A percentile compares a stretch with the other conserved stretches of the same genome.
Conservation (phyloP, 2,888 invertebrate species). For the Halocaridina rubra region DNA sequence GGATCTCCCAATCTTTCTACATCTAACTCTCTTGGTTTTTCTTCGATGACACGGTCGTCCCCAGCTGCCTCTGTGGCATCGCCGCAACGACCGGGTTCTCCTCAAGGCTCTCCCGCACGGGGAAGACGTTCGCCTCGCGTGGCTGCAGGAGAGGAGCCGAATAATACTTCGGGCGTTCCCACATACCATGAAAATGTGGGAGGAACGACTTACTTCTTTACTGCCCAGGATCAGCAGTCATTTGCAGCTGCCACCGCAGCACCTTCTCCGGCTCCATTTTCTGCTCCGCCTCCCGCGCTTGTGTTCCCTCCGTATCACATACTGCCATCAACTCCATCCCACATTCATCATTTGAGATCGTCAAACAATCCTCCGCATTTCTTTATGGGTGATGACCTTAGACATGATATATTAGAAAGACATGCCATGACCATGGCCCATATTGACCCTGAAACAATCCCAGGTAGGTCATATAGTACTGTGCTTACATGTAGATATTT, state of each 20-base stretch:
- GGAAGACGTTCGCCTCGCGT: constrained; percentile 30
- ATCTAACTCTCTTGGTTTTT: constrained; percentile 35
- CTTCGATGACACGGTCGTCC: constrained; percentile 35
- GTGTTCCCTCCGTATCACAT: constrained; percentile 57
- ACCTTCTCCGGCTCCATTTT: constrained; percentile 35
- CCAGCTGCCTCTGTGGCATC: constrained; percentile 41
- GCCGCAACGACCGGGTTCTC: constrained; percentile 35
- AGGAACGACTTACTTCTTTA: constrained; percentile 64
- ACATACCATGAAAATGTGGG: constrained; percentile 63
- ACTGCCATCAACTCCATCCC: constrained; percentile 60
- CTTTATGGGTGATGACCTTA: constrained; percentile 87
- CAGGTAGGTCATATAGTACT: constrained; percentile 68
- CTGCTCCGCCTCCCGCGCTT: constrained; percentile 32
- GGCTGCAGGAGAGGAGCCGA: constrained; percentile 11
- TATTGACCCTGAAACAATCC: constrained; percentile 77
- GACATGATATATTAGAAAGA: constrained; percentile 80
- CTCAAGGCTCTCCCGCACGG: constrained; percentile 29
- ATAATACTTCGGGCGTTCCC: constrained; percentile 30
- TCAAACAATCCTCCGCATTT: constrained; percentile 69
- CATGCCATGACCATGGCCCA: constrained; percentile 81
- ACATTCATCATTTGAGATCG: constrained; percentile 58
- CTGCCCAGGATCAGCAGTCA: constrained; percentile 34
- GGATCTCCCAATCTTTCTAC: constrained; percentile 37
- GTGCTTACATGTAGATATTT: not conserved
- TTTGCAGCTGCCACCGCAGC: constrained; percentile 23